Percentiles rank a stretch among this genome's conserved stretches.
phyloP scores from a whole-genome alignment of 2,113 vertebrate genomes.

The Tenrec ecaudatus region DNA sequence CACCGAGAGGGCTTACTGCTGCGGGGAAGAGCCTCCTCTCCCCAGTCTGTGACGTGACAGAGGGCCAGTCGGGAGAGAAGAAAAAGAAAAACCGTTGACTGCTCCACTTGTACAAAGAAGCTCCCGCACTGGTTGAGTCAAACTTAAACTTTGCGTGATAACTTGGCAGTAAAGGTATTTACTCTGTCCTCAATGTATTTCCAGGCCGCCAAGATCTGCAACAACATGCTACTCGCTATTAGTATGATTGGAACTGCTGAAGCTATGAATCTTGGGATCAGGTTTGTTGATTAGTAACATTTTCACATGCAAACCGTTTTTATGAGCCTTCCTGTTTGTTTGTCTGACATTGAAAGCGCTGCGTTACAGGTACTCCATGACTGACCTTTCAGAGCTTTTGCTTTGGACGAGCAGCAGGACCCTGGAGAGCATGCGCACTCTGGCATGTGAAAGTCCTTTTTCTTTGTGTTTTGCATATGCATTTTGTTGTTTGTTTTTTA shows the following conservation, averaged over 20 bases:
- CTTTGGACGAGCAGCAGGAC: conserved; percentile 50
- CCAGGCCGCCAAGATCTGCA: conserved; percentile 99
- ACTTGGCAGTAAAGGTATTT: conserved; percentile 49
- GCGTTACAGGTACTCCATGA: conserved; percentile 66
- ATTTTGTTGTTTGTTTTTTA: neutral
- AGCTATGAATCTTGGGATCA: conserved; percentile 98
- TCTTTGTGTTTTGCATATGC: too few relatives aligned
- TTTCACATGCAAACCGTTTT: conserved; percentile 72
- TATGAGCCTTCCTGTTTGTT: conserved; percentile 65
- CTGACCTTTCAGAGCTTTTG: conserved; percentile 71
- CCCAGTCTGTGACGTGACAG: neutral
- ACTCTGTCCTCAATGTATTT: conserved; percentile 77
- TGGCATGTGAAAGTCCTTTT: conserved; percentile 56
- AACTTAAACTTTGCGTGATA: conserved; percentile 12
- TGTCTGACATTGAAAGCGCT: conserved; percentile 42
- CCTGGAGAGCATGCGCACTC: conserved; percentile 60
- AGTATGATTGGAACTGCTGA: conserved; percentile 99
- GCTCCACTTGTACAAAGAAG: conserved; percentile 37
- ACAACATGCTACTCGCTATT: conserved; percentile 99
- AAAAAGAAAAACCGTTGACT: neutral
- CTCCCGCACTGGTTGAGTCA: neutral
- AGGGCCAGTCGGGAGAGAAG: neutral
- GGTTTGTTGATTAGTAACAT: conserved; percentile 87
- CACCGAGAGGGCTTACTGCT: neutral
- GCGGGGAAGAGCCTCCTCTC: neutral